Conservation (phyloP, 2,797 vertebrate species). For the Rhinichthys osculus region DNA sequence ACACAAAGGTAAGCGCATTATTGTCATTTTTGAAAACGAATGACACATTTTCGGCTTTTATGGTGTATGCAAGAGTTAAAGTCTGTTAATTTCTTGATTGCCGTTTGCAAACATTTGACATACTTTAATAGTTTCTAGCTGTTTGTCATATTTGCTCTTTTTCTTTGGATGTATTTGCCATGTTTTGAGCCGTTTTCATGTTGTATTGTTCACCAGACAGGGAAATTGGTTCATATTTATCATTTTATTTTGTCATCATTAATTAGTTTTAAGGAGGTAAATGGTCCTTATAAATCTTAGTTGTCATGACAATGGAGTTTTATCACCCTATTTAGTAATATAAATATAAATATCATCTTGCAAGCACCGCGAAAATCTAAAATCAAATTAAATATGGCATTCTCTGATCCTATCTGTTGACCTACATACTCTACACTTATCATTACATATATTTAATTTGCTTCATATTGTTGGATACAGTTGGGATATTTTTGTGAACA, state of each 20-base stretch:
- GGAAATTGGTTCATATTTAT: too few relatives aligned
- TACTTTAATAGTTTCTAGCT: background rate
- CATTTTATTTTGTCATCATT: background rate
- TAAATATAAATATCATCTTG: background rate
- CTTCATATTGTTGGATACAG: background rate
- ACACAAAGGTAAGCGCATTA: too few relatives aligned
- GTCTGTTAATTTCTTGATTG: too few relatives aligned
- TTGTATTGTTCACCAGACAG: too few relatives aligned
- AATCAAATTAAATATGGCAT: background rate
- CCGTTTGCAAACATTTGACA: background rate
- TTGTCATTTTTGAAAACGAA: too few relatives aligned
- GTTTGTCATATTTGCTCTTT: background rate
- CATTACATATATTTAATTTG: background rate
- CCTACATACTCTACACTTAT: background rate
- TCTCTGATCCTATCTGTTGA: background rate
- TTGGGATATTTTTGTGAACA: background rate
- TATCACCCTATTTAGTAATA: background rate
- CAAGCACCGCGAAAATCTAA: background rate
- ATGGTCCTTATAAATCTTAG: background rate
- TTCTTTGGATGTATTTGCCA: background rate
- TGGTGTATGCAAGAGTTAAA: too few relatives aligned
- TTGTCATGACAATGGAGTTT: background rate
- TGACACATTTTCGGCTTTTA: too few relatives aligned
- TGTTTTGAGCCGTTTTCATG: background rate
- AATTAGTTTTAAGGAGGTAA: background rate